These are phyloP conservation scores for Trichopoda pennipes DNA, from an alignment of 2,888 invertebrate genomes.

Conservation along the genomic window DNA sequence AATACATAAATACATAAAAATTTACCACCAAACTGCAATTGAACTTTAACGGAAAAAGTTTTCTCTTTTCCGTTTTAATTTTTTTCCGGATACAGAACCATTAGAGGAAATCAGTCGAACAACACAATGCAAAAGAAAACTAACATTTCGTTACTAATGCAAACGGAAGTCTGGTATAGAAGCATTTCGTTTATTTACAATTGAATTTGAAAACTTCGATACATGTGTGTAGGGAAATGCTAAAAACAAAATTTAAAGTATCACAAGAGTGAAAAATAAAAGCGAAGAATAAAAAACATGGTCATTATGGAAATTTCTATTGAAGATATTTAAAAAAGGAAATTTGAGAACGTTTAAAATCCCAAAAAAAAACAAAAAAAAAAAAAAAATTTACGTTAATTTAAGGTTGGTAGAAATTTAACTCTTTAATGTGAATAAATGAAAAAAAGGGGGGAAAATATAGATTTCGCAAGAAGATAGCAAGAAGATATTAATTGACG, in stretches of 20 bases:
- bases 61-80: constrained; percentile 61
- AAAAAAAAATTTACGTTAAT: constrained; percentile 20
- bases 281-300: background rate
- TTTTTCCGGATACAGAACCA: constrained; percentile 65
- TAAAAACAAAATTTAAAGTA: constrained; percentile 2
- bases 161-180: constrained; percentile 63
- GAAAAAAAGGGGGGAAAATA: background rate
- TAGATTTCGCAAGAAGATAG: constrained; percentile 1
- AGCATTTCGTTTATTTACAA: constrained; percentile 56
- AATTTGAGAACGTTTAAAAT: background rate
- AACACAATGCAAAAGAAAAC: constrained; percentile 57
- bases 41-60: constrained; percentile 68
- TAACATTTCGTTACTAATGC: constrained; percentile 55
- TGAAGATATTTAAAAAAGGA: background rate
- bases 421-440: background rate
- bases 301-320: background rate
- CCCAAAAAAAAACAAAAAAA: background rate
- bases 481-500: constrained; percentile 23
- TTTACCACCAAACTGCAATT: constrained; percentile 62
- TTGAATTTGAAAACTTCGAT: constrained; percentile 52
- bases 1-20: constrained; percentile 8
- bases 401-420: constrained; percentile 51
- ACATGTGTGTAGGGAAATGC: constrained; percentile 14
- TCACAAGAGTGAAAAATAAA: background rate
- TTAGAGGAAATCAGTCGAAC: constrained; percentile 66